Percentiles rank a stretch among this genome's conserved stretches.
phyloP scores from a whole-genome alignment of 2,888 invertebrate species.

The Mythimna loreyi region DNA sequence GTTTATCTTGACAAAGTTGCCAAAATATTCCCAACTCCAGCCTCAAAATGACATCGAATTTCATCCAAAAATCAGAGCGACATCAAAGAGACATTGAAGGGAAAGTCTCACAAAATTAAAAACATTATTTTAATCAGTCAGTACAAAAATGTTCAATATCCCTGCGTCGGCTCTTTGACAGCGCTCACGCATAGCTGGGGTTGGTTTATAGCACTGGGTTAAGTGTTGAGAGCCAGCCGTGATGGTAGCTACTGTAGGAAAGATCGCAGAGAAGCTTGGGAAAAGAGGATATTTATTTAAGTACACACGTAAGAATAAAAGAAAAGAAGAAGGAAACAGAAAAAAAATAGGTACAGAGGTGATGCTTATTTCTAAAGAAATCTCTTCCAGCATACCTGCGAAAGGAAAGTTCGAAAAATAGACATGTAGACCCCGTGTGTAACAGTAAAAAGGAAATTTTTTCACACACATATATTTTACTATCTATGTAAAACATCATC shows the following conservation, averaged over 20 bases:
- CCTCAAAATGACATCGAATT: neutral
- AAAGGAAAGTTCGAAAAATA: too few relatives aligned
- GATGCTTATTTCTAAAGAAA: too few relatives aligned
- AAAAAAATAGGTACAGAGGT: too few relatives aligned
- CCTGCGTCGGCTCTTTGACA: conserved; percentile 70
- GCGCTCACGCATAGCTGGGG: conserved; percentile 70
- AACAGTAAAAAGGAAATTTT: too few relatives aligned
- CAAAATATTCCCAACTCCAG: conserved; percentile 8
- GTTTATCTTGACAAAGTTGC: neutral
- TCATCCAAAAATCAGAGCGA: conserved; percentile 5
- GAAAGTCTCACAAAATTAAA: conserved; percentile 40
- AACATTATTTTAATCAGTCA: conserved; percentile 67
- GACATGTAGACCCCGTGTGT: too few relatives aligned
- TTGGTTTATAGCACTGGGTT: conserved; percentile 46
- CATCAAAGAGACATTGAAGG: conserved; percentile 48
- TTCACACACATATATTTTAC: too few relatives aligned
- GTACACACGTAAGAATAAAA: too few relatives aligned
- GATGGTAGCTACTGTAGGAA: too few relatives aligned
- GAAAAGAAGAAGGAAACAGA: too few relatives aligned
- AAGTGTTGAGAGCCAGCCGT: conserved; percentile 40
- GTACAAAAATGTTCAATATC: conserved; percentile 66
- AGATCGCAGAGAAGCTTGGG: neutral
- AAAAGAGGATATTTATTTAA: too few relatives aligned
- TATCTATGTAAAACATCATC: too few relatives aligned
- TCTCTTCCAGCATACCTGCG: too few relatives aligned